Conservation (phyloP, 2,797 vertebrate species). For the Sebastes melanostomus region DNA sequence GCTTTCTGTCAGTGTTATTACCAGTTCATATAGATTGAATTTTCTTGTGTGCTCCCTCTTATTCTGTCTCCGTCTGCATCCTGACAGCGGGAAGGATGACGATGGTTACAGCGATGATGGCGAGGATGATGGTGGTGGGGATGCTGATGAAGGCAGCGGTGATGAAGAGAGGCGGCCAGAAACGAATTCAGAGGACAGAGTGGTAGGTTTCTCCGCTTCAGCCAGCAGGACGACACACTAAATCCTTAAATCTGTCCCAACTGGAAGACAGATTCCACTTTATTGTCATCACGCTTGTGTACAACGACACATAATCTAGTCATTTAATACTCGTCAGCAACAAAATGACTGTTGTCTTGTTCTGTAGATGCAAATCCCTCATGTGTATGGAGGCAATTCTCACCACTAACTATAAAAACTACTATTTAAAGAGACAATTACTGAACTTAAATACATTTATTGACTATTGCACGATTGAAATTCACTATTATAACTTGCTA, state of each 20-base stretch:
- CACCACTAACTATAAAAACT: neutral
- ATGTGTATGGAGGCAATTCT: neutral
- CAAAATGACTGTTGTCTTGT: too few species aligned
- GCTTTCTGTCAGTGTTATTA: neutral
- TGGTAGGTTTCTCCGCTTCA: neutral
- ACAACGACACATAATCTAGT: neutral
- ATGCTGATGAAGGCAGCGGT: neutral
- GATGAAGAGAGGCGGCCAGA: conserved; percentile 6
- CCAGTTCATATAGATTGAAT: neutral
- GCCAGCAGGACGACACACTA: neutral
- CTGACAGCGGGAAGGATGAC: conserved; percentile 19
- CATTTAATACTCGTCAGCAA: neutral
- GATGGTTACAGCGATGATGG: neutral
- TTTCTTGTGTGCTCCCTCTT: neutral
- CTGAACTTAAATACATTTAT: neutral
- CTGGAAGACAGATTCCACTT: neutral
- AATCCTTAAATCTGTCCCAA: neutral
- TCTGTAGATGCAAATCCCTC: neutral
- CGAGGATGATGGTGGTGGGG: neutral
- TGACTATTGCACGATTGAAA: neutral
- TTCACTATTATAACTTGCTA: neutral
- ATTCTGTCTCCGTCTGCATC: neutral
- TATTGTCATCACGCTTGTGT: neutral
- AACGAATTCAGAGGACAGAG: neutral
- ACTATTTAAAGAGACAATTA: neutral